Base-by-base conservation (phyloP, 1,140 invertebrate genomes). In the Lycorma delicatula region DNA sequence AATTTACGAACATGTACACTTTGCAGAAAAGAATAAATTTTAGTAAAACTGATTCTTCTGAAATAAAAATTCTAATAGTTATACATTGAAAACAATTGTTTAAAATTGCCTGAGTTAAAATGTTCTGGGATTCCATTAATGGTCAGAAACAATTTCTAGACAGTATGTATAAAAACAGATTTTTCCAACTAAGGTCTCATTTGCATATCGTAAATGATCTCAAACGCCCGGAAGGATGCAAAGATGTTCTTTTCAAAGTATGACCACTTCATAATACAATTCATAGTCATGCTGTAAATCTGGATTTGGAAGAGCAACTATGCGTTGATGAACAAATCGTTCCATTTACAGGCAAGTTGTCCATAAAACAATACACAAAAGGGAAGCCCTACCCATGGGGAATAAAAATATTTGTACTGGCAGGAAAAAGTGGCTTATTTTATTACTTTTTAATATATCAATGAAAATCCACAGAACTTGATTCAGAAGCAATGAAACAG, bases 291-390 rank as follows among this genome's bases (percentile, higher is more conserved):
- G 70, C 65, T 50, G 31, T 58, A 25, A 38, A 63, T 31, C 57
- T 72, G 12, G 44, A 54, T 28, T 6, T 64, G 16, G 64, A 65
- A 51, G 46, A 62, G 44, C 36, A 57, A 20, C 16, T 64, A 13
- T 60, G 57, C 62, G 57, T 68, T 1, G 67, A 68, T 60, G 67
- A 69, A 54, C 65, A 67, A 59, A 67, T 68, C 25, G 55, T 68
- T 3, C 66, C 63, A 13, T 67, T 66, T 50, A 61, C 56, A 48
- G 66, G 67, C 3, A 48, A 63, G 13, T 57, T 66, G 7, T 46
- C 51, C 20, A 38, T 66, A 20, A 68, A 68, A 59, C 53, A 61
- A 50, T 69, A 66, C 54, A 58, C 63, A 18, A 60, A 63, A 59
- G 56, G 59, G 7, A 69, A 66, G 38, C 62, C 65, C 29, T 60